phyloP scores from a whole-genome alignment of 2,888 invertebrate species.

The Phasia obesa region DNA sequence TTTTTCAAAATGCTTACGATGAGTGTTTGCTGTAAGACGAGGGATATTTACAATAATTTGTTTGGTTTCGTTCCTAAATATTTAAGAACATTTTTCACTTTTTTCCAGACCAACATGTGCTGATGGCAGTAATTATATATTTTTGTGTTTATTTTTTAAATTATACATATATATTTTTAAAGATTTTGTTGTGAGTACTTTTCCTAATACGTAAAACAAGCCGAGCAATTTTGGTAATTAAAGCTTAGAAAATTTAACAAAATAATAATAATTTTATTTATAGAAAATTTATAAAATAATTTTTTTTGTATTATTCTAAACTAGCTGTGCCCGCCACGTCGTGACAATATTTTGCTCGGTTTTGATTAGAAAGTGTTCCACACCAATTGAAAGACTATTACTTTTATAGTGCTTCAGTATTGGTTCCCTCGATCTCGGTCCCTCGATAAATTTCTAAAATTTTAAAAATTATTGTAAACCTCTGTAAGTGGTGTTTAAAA shows the following conservation, averaged over 20 bases:
- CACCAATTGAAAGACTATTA: too few species aligned
- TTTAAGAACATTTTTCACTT: constrained; percentile 52
- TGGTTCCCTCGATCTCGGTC: too few species aligned
- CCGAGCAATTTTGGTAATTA: constrained; percentile 40
- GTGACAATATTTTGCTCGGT: too few species aligned
- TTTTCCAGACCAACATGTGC: constrained; percentile 54
- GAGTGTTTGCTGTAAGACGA: constrained; percentile 22
- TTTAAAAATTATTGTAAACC: too few species aligned
- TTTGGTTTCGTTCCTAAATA: constrained; percentile 46
- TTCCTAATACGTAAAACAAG: not conserved
- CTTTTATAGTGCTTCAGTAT: too few species aligned
- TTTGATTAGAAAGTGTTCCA: too few species aligned
- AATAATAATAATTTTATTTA: not conserved
- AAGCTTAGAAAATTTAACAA: constrained; percentile 2
- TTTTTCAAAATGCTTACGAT: constrained; percentile 47
- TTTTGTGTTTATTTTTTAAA: constrained; percentile 31
- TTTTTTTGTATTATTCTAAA: too few species aligned
- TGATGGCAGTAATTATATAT: constrained; percentile 63
- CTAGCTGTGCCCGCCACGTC: too few species aligned
- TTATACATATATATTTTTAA: constrained; percentile 28
- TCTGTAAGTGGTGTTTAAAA: too few species aligned
- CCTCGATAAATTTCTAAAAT: too few species aligned
- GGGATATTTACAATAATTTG: constrained; percentile 59
- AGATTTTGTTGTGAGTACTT: not conserved
- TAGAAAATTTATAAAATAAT: not conserved